Evolutionary conservation across 2,797 vertebrate species (phyloP).

Genomic region (Lutjanus campechanus): DNA sequence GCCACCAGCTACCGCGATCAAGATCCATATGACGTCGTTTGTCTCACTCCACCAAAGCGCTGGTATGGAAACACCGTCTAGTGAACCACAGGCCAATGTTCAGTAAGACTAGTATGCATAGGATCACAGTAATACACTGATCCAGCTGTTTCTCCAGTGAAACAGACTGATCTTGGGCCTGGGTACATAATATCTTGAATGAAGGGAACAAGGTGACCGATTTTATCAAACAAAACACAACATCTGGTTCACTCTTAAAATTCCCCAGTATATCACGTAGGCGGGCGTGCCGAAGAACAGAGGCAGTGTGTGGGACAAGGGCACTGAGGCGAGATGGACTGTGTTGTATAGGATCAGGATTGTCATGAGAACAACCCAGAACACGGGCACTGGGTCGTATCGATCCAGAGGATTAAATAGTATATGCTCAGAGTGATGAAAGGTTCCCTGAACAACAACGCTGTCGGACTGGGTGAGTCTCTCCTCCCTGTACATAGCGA

Average conservation of each 20-base stretch:
- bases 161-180: too few relatives aligned
- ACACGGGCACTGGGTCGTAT: background rate
- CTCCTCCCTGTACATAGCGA: constrained; percentile 6
- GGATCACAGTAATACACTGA: background rate
- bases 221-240: background rate
- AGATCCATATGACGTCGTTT: too few relatives aligned
- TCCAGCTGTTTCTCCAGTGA: background rate
- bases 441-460: too few relatives aligned
- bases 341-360: constrained; percentile 1
- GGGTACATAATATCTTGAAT: too few relatives aligned
- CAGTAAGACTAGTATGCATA: background rate
- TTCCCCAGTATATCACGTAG: background rate
- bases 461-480: background rate
- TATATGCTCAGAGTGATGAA: too few relatives aligned
- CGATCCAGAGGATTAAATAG: background rate
- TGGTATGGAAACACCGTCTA: background rate
- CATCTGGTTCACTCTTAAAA: background rate
- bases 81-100: background rate
- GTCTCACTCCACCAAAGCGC: background rate
- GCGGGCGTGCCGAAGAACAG: background rate
- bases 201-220: too few relatives aligned
- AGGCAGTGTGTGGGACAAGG: background rate
- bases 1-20: background rate
- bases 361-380: background rate
- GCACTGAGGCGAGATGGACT: background rate